A percentile compares a stretch with the other conserved stretches of the same genome.
These are phyloP conservation scores for Fissipunctia ypsillon DNA, from an alignment of 2,888 invertebrate species.

Conservation along the genomic window DNA sequence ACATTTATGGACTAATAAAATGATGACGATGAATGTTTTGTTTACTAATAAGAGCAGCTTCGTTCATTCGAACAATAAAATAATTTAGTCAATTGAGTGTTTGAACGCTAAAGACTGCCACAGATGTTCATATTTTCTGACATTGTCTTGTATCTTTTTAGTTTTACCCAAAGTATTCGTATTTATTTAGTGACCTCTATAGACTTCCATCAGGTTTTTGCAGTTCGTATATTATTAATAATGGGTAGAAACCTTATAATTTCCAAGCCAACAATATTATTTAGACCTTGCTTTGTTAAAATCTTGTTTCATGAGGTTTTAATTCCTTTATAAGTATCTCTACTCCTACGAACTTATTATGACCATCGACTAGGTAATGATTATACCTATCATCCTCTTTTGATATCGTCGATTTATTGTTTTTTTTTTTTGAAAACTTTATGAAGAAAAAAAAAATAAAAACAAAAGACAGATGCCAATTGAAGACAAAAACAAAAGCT, in stretches of 20 bases:
- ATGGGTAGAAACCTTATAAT: too few species aligned
- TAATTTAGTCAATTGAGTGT: conserved; percentile 43
- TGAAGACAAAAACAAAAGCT: neutral
- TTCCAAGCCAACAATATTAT: neutral
- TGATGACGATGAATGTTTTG: conserved; percentile 19
- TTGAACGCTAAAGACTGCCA: conserved; percentile 21
- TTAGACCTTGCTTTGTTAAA: neutral
- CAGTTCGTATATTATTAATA: neutral
- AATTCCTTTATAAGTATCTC: neutral
- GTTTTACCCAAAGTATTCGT: neutral
- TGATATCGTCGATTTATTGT: neutral
- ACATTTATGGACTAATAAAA: conserved; percentile 23
- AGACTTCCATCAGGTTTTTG: neutral
- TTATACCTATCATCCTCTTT: too few species aligned
- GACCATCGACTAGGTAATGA: too few species aligned
- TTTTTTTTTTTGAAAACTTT: too few species aligned
- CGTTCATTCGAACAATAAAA: conserved; percentile 42
- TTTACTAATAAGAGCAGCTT: conserved; percentile 34
- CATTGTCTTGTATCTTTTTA: neutral
- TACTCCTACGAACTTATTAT: neutral
- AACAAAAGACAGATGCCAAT: neutral
- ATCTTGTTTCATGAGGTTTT: too few species aligned
- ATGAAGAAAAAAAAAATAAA: too few species aligned
- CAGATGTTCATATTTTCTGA: neutral
- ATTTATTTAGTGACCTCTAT: neutral